Evolutionary conservation across 2,888 invertebrate genomes (phyloP).

Genomic region (Reticulitermes lucifugus): DNA sequence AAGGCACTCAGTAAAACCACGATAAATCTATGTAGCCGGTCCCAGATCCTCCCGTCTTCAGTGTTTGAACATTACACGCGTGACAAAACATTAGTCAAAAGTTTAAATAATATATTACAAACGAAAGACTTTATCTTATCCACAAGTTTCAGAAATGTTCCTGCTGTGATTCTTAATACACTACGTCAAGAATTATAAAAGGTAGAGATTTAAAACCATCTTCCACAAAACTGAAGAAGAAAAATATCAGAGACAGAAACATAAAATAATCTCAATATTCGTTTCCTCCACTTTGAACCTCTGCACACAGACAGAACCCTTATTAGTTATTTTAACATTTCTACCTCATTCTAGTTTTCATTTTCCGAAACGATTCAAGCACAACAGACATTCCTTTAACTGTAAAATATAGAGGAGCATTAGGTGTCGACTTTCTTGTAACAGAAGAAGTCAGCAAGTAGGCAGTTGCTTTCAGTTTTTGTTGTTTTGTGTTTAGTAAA

Average conservation of each 20-base stretch:
- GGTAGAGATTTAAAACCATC: not conserved
- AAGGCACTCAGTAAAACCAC: no score
- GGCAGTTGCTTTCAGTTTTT: not conserved
- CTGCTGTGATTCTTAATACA: no score
- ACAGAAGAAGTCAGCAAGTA: not conserved
- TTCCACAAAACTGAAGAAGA: not conserved
- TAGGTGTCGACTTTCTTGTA: not conserved
- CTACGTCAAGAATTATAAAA: no score
- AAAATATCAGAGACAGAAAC: no score
- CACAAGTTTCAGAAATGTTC: no score
- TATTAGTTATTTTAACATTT: not conserved
- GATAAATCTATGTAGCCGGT: no score
- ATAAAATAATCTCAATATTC: not conserved
- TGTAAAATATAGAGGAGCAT: not conserved
- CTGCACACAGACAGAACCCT: not conserved
- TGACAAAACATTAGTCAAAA: no score
- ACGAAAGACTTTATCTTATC: no score
- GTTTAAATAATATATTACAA: no score
- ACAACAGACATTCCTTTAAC: not conserved
- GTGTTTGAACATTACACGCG: no score
- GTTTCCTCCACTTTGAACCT: not conserved
- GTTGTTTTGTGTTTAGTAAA: no score
- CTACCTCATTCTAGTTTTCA: not conserved
- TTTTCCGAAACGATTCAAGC: not conserved
- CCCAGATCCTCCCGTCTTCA: no score